Evolutionary conservation across 2,888 invertebrate genomes (phyloP), one percentile per base, ranked within the genome.

Genomic region (Dolichomitus sp.): DNA sequence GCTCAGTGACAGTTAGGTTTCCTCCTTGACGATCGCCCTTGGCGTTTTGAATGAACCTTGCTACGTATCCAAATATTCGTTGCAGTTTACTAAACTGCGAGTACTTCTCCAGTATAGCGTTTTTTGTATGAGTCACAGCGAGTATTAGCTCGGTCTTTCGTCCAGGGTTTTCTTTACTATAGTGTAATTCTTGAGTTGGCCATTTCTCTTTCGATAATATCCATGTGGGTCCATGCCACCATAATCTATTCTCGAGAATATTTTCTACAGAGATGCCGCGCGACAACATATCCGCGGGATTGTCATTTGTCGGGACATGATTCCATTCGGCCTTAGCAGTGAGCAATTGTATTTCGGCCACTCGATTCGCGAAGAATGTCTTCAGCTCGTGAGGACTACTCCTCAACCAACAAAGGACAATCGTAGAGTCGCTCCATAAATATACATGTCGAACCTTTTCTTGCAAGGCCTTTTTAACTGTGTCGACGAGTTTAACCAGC

Each of bases 361-460:
- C 63, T 45, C 74, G 48, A 48, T 74, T 74, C 6, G 74, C 63
- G 4, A 48, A 27, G 50, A 74, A 74, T 42, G 63, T 50, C 7
- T 63, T 61, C 23, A 45, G 30, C 27, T 61, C 61, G 61, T 40
- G 33, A 37, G 40, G 37, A 17, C 17, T 37, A 9, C n/a, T 40
- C n/a, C 37, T 27, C 42, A 63, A n/a, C 63, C 63, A 63, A 19
- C 42, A 19, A 1, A 63, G 42, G 1, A 42, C 63, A 23, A 63
- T 63, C 17, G 63, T 69, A 2, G 27, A 50, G 27, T 74, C 63
- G 23, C 65, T 66, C 48, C 59, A 68, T n/a, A 76, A 12, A 1
- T 17, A 19, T 3, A 40, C 57, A n/a, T 48, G 27, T 9, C 48
- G 27, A 4, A 79, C 11, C 33, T 65, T 70, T 6, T n/a, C 57